Percentiles rank a stretch among this genome's conserved stretches.
Evolutionary conservation across 2,888 invertebrate genomes (phyloP).

Genomic region (Rotaria socialis): DNA sequence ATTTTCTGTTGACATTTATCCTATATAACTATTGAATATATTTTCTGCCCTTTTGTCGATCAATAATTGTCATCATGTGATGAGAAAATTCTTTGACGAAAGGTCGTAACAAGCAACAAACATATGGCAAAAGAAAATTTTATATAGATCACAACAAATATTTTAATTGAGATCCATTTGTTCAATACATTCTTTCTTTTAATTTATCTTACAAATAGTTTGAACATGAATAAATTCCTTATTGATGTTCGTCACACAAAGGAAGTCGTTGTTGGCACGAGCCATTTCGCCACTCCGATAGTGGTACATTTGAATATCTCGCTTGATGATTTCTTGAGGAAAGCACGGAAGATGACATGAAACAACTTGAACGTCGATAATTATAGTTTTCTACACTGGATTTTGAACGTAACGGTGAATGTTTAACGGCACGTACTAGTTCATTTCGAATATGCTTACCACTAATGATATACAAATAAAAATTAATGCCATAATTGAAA

Average conservation of each 20-base stretch:
- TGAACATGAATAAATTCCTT: neutral
- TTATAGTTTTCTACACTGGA: neutral
- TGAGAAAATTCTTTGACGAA: neutral
- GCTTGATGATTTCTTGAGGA: neutral
- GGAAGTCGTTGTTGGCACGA: neutral
- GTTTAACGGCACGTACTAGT: neutral
- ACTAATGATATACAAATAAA: constrained; percentile 25
- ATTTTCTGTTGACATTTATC: neutral
- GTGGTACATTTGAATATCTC: neutral
- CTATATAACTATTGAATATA: neutral
- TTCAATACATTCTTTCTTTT: neutral
- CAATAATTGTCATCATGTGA: neutral
- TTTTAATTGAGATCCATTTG: neutral
- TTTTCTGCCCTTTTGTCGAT: neutral
- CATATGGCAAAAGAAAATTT: neutral
- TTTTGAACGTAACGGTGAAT: neutral
- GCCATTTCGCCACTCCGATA: neutral
- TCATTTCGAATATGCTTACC: constrained; percentile 23
- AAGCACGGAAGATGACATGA: neutral
- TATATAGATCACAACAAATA: neutral
- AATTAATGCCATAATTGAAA: constrained; percentile 35
- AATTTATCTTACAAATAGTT: neutral
- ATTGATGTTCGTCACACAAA: neutral
- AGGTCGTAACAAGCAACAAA: neutral
- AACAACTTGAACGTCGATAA: neutral